Conservation (phyloP, 2,888 invertebrate species). For the Cantharis rufa region DNA sequence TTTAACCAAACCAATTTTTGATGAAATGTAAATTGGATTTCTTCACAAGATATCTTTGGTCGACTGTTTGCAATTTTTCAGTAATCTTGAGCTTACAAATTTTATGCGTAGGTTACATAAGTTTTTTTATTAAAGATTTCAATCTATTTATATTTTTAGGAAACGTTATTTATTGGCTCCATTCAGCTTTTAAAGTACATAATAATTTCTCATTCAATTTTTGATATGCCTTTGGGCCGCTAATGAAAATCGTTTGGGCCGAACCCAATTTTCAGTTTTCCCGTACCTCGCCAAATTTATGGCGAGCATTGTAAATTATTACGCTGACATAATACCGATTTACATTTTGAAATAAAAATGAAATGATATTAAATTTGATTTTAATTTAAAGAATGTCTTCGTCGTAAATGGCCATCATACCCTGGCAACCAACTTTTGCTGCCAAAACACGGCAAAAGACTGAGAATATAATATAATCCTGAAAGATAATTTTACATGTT, state of each 20-base stretch:
- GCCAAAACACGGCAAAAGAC: conserved; percentile 2
- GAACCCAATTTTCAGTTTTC: neutral
- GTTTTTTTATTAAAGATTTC: neutral
- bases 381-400: neutral
- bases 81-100: neutral
- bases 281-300: neutral
- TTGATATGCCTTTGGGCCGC: neutral
- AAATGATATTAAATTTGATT: neutral
- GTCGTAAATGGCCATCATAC: neutral
- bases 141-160: neutral
- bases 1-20: conserved; percentile 20
- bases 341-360: neutral
- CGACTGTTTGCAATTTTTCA: neutral
- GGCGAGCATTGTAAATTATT: neutral
- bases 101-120: neutral
- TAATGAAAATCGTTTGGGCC: neutral
- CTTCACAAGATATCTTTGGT: neutral
- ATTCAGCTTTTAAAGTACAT: neutral
- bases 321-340: neutral
- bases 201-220: neutral
- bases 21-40: neutral
- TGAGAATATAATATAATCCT: conserved; percentile 13
- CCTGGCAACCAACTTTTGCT: neutral
- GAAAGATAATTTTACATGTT: conserved; percentile 44
- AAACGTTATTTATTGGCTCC: neutral